Evolutionary conservation across 2,888 invertebrate genomes (phyloP).

Genomic region (Apodemia hepburni): DNA sequence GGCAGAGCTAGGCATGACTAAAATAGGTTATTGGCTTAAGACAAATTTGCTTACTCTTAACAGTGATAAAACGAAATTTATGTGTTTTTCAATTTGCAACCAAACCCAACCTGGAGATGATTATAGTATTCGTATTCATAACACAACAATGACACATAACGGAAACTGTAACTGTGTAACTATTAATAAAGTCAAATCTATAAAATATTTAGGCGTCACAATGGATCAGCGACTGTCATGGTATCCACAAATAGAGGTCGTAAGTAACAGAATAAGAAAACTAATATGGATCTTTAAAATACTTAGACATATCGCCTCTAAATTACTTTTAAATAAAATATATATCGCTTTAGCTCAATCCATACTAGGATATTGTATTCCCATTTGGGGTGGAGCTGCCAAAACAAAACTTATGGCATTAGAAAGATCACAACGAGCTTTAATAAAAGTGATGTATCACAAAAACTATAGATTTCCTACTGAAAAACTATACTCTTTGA

Average conservation of each 20-base stretch:
- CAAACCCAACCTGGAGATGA: not conserved
- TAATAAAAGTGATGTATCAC: constrained; percentile 24
- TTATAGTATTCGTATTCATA: not conserved
- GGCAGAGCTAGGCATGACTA: not conserved
- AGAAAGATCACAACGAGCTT: constrained; percentile 25
- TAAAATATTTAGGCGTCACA: not conserved
- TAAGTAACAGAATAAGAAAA: constrained; percentile 3
- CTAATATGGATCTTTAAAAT: constrained; percentile 6
- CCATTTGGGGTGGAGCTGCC: constrained; percentile 28
- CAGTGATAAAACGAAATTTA: not conserved
- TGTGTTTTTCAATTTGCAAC: constrained; percentile 1
- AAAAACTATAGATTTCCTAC: constrained; percentile 21
- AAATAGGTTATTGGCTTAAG: not conserved
- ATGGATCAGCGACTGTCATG: not conserved
- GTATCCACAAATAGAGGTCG: not conserved
- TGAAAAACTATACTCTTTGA: not conserved
- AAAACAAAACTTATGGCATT: constrained; percentile 22
- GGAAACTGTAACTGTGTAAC: not conserved
- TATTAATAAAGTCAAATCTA: not conserved
- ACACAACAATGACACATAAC: not conserved
- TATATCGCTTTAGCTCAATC: constrained; percentile 23
- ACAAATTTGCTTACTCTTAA: not conserved
- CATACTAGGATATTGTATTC: constrained; percentile 23
- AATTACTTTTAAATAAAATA: constrained; percentile 16
- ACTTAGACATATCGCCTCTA: not conserved